A percentile compares a stretch with the other conserved stretches of the same genome.
These are phyloP conservation scores for Thalassophryne amazonica DNA, from an alignment of 2,797 vertebrate genomes.

Conservation along the genomic window DNA sequence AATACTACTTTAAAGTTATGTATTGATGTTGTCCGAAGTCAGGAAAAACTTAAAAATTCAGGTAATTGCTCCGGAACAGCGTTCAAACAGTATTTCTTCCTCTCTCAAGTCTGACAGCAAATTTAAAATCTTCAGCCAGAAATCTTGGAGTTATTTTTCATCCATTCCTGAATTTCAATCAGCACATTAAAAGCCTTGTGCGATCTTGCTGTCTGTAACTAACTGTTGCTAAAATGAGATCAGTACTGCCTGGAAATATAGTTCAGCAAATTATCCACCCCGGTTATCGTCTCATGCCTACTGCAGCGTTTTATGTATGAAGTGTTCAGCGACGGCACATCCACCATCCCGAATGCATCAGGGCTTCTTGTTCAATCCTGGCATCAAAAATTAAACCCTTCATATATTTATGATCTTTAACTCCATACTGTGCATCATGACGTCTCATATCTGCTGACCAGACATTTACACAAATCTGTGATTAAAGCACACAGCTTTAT, in stretches of 20 bases:
- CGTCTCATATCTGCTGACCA: too few species aligned
- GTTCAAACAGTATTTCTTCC: conserved; percentile 2
- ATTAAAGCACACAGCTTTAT: too few species aligned
- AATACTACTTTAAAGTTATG: conserved; percentile 9
- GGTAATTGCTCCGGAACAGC: background rate
- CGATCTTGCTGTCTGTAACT: conserved; percentile 11
- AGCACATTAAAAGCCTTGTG: conserved; percentile 5
- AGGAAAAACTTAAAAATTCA: background rate
- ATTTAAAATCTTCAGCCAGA: background rate
- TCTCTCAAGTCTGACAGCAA: conserved; percentile 1
- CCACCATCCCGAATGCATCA: too few species aligned
- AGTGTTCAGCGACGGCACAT: conserved; percentile 18
- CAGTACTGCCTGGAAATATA: conserved; percentile 28
- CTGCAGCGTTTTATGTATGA: conserved; percentile 44
- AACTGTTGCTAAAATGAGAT: conserved; percentile 32
- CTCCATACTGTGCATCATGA: too few species aligned
- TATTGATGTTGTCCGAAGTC: background rate
- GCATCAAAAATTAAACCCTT: too few species aligned
- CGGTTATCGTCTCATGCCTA: conserved; percentile 5
- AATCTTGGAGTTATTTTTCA: conserved; percentile 7
- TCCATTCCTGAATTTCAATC: conserved; percentile 10
- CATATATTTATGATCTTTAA: too few species aligned
- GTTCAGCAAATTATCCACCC: conserved; percentile 22
- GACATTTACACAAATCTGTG: too few species aligned
- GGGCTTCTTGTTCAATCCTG: too few species aligned